A percentile compares a stretch with the other conserved stretches of the same genome.
Evolutionary conservation across 2,797 vertebrate species (phyloP).

Genomic region (Sebastes hubbsi): DNA sequence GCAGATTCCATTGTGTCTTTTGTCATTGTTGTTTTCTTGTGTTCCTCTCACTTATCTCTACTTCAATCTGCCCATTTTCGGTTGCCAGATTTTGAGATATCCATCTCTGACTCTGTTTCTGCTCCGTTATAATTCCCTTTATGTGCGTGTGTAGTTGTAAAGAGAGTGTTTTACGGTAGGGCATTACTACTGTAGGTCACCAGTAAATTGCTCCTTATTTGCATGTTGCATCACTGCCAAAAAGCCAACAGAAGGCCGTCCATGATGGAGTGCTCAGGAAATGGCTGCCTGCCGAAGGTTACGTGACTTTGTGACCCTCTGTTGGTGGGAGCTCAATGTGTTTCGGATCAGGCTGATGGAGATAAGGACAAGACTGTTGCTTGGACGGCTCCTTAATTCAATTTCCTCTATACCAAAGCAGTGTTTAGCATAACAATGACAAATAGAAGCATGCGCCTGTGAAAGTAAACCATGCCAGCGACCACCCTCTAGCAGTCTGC

Average conservation of each 20-base stretch:
- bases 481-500: constrained; percentile 58
- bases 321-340: constrained; percentile 72
- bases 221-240: constrained; percentile 34
- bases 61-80: background rate
- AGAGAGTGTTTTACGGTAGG: background rate
- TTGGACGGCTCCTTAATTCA: constrained; percentile 63
- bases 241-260: constrained; percentile 11
- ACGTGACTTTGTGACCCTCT: constrained; percentile 67
- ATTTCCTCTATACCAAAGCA: constrained; percentile 73
- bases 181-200: background rate
- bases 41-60: background rate
- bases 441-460: constrained; percentile 63
- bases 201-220: constrained; percentile 33
- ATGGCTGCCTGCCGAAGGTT: constrained; percentile 61
- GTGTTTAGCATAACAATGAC: constrained; percentile 80
- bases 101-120: background rate
- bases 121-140: background rate
- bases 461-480: constrained; percentile 58
- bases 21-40: background rate
- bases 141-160: background rate
- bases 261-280: constrained; percentile 71
- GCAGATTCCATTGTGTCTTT: background rate
- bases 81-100: background rate
- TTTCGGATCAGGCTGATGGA: constrained; percentile 75
- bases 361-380: constrained; percentile 66